Conservation (phyloP, 2,888 invertebrate species). For the Alviniconcha strummeri region DNA sequence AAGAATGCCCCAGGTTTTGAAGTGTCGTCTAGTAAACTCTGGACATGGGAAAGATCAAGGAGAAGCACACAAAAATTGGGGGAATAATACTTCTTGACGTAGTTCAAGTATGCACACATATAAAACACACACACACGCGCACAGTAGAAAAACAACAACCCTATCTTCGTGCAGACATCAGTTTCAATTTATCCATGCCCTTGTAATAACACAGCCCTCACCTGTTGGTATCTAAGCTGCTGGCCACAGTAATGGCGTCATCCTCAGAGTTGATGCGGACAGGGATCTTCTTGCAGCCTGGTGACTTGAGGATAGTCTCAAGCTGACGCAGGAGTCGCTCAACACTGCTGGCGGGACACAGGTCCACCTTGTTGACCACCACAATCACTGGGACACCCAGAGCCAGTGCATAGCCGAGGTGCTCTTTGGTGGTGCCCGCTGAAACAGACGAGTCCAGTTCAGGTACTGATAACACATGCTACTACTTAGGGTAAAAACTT, state of each 20-base stretch:
- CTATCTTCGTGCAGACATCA: no score
- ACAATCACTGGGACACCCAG: slow-evolving; percentile 88
- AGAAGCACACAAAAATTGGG: no score
- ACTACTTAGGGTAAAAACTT: no score
- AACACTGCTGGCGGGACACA: slow-evolving; percentile 77
- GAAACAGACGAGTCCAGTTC: slow-evolving; percentile 23
- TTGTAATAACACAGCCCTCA: neutral
- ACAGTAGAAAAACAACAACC: neutral
- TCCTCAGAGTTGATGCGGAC: slow-evolving; percentile 81
- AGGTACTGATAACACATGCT: no score
- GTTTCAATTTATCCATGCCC: no score
- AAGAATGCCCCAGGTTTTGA: no score
- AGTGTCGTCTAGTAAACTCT: no score
- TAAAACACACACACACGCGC: neutral
- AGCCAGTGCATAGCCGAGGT: slow-evolving; percentile 83
- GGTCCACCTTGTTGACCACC: slow-evolving; percentile 94
- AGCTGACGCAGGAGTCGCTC: slow-evolving; percentile 76
- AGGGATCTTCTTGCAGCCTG: slow-evolving; percentile 81
- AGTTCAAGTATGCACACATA: neutral
- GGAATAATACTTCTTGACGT: no score
- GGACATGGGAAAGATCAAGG: no score
- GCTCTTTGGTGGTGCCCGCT: slow-evolving; percentile 86
- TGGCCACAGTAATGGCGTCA: slow-evolving; percentile 85
- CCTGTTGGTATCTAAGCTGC: slow-evolving; percentile 77
- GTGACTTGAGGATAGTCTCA: slow-evolving; percentile 80